phyloP scores from a whole-genome alignment of 1,140 invertebrate species.

The Tetramorium simillimum region DNA sequence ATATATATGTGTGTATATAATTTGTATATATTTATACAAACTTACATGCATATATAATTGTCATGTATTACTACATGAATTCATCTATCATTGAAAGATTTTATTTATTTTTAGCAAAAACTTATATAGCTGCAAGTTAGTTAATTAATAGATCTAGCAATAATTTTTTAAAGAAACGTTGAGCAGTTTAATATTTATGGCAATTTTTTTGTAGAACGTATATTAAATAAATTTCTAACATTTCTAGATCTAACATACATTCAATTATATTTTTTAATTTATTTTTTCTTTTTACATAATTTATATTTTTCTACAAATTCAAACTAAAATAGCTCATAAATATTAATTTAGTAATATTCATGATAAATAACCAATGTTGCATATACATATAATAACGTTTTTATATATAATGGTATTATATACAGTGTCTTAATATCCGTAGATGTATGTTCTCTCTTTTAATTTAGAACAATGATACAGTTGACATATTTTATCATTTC shows the following conservation, averaged over 20 bases:
- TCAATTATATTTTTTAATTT: slow-evolving; percentile 13
- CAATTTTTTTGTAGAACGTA: background rate
- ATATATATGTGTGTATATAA: background rate
- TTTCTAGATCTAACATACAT: background rate
- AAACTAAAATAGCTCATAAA: slow-evolving; percentile 4
- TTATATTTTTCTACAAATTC: slow-evolving; percentile 9
- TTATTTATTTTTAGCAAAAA: slow-evolving; percentile 14
- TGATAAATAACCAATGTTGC: slow-evolving; percentile 3
- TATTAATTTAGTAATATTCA: slow-evolving; percentile 29
- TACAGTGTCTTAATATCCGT: background rate
- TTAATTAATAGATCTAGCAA: slow-evolving; percentile 14
- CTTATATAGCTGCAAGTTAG: slow-evolving; percentile 24
- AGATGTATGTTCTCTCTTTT: slow-evolving; percentile 14
- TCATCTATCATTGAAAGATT: slow-evolving; percentile 26
- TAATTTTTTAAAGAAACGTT: slow-evolving; percentile 7
- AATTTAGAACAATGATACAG: slow-evolving; percentile 23
- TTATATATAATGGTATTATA: background rate
- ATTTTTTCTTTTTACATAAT: background rate
- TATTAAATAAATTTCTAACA: background rate
- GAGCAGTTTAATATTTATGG: slow-evolving; percentile 22
- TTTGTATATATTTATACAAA: background rate
- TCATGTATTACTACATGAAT: slow-evolving; percentile 26
- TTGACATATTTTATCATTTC: slow-evolving; percentile 32
- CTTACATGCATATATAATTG: background rate
- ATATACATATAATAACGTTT: background rate